Conservation (phyloP, 2,797 vertebrate species). For the Acestrorhynchus altus region DNA sequence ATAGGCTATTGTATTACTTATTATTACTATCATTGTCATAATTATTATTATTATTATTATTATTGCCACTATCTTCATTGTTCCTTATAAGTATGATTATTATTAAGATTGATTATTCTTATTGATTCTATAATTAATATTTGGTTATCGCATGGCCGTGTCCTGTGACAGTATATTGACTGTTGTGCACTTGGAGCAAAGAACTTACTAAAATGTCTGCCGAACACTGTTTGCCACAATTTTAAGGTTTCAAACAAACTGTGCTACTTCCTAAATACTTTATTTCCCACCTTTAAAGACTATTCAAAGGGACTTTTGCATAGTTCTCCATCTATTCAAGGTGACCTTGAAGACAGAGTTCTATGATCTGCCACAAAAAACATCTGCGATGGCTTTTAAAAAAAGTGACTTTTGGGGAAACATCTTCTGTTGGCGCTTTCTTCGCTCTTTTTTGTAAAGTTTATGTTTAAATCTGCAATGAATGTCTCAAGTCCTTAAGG, state of each 20-base stretch:
- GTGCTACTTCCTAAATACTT: constrained; percentile 46
- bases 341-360: constrained; percentile 75
- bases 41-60: constrained; percentile 67
- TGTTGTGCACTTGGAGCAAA: constrained; percentile 81
- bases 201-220: constrained; percentile 65
- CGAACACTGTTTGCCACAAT: constrained; percentile 61
- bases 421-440: constrained; percentile 56
- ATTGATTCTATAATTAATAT: constrained; percentile 65
- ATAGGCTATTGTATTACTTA: constrained; percentile 76
- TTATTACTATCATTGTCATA: constrained; percentile 70
- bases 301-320: constrained; percentile 36
- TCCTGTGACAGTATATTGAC: constrained; percentile 87
- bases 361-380: constrained; percentile 94
- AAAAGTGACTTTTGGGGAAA: constrained; percentile 83
- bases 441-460: constrained; percentile 69
- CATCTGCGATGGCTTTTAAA: constrained; percentile 85
- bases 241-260: constrained; percentile 50
- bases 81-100: constrained; percentile 64
- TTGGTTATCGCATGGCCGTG: constrained; percentile 85
- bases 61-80: constrained; percentile 66
- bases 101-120: constrained; percentile 74
- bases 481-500: constrained; percentile 77
- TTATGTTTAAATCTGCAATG: constrained; percentile 81
- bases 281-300: constrained; percentile 43
- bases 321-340: constrained; percentile 18